These are phyloP conservation scores for Napeogenes sylphis DNA, from an alignment of 2,888 invertebrate species.

Conservation along the genomic window DNA sequence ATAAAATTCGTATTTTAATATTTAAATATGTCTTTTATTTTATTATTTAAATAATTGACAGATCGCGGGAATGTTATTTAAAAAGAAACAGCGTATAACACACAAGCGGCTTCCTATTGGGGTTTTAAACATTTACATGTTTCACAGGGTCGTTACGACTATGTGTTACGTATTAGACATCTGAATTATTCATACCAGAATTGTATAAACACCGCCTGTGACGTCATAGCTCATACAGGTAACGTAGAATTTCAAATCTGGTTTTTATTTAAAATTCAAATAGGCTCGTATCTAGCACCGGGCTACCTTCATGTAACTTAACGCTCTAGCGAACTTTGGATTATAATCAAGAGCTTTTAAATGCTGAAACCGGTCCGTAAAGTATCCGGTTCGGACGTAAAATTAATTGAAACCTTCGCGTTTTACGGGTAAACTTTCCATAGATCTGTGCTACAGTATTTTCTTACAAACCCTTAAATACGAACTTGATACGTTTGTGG, in stretches of 20 bases:
- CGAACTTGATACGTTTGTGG: background rate
- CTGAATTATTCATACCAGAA: background rate
- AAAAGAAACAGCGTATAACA: background rate
- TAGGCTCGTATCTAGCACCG: background rate
- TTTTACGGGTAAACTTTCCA: background rate
- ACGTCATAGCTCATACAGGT: constrained; percentile 6
- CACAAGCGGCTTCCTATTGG: background rate
- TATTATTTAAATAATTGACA: too few species aligned
- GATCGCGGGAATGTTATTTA: too few species aligned
- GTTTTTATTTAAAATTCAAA: constrained; percentile 7
- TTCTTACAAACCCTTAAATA: background rate
- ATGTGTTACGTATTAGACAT: constrained; percentile 4
- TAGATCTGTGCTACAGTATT: background rate
- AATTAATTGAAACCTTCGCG: constrained; percentile 17
- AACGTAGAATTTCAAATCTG: constrained; percentile 5
- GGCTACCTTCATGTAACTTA: constrained; percentile 9
- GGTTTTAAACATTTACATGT: constrained; percentile 2
- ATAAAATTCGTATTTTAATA: too few species aligned
- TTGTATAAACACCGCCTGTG: constrained; percentile 2
- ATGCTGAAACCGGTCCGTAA: constrained; percentile 13
- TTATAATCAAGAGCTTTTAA: constrained; percentile 16
- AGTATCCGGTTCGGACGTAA: constrained; percentile 16
- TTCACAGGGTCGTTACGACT: background rate
- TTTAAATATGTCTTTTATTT: too few species aligned
- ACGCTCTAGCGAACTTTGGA: constrained; percentile 15